Conservation (phyloP, 2,113 vertebrate genomes). For the Daboia siamensis region DNA sequence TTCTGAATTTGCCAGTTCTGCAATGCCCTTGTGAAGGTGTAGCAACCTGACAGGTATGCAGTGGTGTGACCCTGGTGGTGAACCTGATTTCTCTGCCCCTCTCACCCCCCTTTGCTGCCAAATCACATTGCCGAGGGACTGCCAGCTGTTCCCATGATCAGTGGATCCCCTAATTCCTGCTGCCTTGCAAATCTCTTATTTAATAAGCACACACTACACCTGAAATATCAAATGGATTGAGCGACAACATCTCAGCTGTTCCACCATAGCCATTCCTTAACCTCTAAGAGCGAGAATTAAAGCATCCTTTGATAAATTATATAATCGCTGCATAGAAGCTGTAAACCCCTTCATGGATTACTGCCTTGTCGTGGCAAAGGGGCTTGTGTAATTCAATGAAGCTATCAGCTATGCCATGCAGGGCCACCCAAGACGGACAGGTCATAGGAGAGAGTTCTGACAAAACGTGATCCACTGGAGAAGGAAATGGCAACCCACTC, state of each 20-base stretch:
- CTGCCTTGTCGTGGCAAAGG: no score
- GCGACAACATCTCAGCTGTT: conserved; percentile 29
- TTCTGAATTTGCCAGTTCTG: not conserved
- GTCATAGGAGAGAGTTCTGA: no score
- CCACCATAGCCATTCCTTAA: conserved; percentile 17
- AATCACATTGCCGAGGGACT: not conserved
- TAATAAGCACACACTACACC: conserved; percentile 30
- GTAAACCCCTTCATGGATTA: no score
- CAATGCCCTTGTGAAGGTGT: not conserved
- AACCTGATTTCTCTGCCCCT: not conserved
- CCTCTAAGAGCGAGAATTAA: conserved; percentile 17
- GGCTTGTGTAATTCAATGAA: no score
- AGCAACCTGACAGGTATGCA: no score
- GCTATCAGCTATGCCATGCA: no score
- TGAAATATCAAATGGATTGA: conserved; percentile 10
- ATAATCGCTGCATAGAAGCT: conserved; percentile 30
- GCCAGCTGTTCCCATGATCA: not conserved
- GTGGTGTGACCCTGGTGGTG: not conserved
- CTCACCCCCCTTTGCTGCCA: not conserved
- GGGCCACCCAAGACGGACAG: no score
- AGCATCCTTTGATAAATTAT: conserved; percentile 41
- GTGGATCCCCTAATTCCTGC: not conserved
- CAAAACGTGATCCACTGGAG: no score
- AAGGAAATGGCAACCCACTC: no score
- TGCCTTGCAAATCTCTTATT: not conserved